These are phyloP conservation scores for Volucella bombylans DNA, from an alignment of 2,888 invertebrate genomes.

Conservation along the genomic window DNA sequence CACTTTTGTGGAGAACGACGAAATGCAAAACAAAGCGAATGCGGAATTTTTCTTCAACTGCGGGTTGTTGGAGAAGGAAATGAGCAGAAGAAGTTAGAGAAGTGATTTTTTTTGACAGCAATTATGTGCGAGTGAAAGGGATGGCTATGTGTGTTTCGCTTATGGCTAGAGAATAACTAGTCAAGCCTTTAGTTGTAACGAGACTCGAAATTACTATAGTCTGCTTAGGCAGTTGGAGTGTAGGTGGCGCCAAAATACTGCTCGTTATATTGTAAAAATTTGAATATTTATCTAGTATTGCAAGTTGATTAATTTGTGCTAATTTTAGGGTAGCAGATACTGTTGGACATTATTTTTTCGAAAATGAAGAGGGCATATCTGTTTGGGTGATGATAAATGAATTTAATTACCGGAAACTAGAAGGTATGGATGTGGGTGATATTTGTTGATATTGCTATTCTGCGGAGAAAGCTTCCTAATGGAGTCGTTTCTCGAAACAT, in stretches of 20 bases:
- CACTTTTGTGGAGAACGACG: slow-evolving; percentile 25
- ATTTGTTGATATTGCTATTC: too few species aligned
- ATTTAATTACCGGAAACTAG: too few species aligned
- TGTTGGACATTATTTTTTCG: too few species aligned
- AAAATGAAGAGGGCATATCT: too few species aligned
- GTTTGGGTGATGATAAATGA: too few species aligned
- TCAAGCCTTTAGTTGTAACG: not conserved
- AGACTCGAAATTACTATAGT: slow-evolving; percentile 18
- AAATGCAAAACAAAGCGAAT: slow-evolving; percentile 66
- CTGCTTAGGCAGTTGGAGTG: not conserved
- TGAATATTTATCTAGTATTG: not conserved
- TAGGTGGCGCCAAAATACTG: slow-evolving; percentile 8
- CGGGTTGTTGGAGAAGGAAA: slow-evolving; percentile 57
- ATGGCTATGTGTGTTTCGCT: slow-evolving; percentile 18
- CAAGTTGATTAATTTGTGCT: too few species aligned
- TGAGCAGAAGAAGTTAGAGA: slow-evolving; percentile 27
- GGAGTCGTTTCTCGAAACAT: too few species aligned
- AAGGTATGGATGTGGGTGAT: too few species aligned
- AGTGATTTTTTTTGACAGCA: slow-evolving; percentile 55
- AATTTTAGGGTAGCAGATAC: too few species aligned
- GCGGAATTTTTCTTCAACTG: slow-evolving; percentile 61
- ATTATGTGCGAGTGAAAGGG: slow-evolving; percentile 31
- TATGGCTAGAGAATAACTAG: slow-evolving; percentile 27
- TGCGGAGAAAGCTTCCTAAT: too few species aligned
- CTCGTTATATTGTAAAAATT: not conserved